Evolutionary conservation across 2,888 invertebrate genomes (phyloP), one percentile per base, ranked within the genome.

Genomic region (Lasius fuliginosus): DNA sequence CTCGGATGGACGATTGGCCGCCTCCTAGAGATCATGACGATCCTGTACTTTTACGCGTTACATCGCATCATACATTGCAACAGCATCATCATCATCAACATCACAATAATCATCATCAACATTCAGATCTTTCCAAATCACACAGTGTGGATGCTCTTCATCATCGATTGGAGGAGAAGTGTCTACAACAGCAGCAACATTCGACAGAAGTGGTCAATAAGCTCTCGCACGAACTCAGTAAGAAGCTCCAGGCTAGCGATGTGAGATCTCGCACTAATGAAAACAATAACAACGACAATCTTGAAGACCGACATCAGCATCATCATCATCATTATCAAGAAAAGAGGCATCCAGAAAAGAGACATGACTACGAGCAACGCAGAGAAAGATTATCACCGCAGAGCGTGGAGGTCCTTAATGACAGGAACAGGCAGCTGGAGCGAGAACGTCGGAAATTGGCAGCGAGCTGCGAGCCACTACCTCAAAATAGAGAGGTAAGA

Each of bases 191-290:
- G 1, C 87, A 90, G 27, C 90, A 90, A 74, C 92, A 93, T 75
- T 90, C 94, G 90, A 95, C 95, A 87, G 93, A 96, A 67, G 95
- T 96, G 87, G 96, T 96, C 93, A 96, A 95, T 87, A 94, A 95
- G 89, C 93, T 95, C 86, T 95, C 95, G 6, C 93, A 95, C 91
- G 95, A 95, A 87, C 94, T 96, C 71, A 95, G 93, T 81, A 94
- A 94, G 82, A 94, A 94, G 82, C 93, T 95, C 36, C 94, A 95
- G 79, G 93, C 94, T 40, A 93, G 92, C 85, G 93, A 93, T 40
- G 90, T 84, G 75, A 91, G 91, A 69, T 86, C 89, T n/a, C 89
- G 91, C 75, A 82, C 85, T 36, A 86, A 67, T 74, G 92, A 92
- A 71, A 93, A 94, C 79, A 92, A 92, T 56, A 89, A 90, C 82